A percentile compares a stretch with the other conserved stretches of the same genome.
Conservation (phyloP, 1,140 invertebrate species). For the Zelostemma sp. region DNA sequence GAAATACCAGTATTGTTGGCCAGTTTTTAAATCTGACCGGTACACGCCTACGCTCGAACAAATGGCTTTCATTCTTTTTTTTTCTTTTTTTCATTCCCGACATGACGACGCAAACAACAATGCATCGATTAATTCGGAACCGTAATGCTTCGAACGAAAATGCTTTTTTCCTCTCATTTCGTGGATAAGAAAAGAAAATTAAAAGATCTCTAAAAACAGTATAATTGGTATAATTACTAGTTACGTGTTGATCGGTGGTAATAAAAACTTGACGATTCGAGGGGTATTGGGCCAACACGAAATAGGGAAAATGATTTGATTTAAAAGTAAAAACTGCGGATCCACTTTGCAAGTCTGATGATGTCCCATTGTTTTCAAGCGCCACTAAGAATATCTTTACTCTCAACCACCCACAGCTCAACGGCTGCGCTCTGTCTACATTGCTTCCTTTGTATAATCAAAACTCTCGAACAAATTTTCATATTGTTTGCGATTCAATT, state of each 20-base stretch:
- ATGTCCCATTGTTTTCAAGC: conserved; percentile 63
- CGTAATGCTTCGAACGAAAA: neutral
- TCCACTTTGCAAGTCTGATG: conserved; percentile 67
- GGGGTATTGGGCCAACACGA: conserved; percentile 64
- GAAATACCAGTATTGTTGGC: neutral
- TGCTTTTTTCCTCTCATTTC: neutral
- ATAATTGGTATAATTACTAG: conserved; percentile 5
- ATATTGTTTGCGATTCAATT: conserved; percentile 70
- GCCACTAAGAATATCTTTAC: conserved; percentile 60
- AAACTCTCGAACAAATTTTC: conserved; percentile 70
- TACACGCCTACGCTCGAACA: neutral
- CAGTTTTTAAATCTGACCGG: neutral
- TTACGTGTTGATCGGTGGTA: conserved; percentile 38
- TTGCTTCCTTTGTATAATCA: conserved; percentile 66
- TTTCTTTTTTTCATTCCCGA: neutral
- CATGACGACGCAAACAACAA: neutral
- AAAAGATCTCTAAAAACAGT: neutral
- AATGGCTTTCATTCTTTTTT: neutral
- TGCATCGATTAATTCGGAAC: neutral
- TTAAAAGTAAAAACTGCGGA: conserved; percentile 66
- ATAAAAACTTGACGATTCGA: conserved; percentile 52
- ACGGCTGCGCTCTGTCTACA: conserved; percentile 46
- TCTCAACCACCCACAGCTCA: conserved; percentile 45
- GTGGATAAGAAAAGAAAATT: neutral
- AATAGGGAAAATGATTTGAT: conserved; percentile 67